Conservation (phyloP, 2,888 invertebrate species). For the Torymus aiolomorphi region DNA sequence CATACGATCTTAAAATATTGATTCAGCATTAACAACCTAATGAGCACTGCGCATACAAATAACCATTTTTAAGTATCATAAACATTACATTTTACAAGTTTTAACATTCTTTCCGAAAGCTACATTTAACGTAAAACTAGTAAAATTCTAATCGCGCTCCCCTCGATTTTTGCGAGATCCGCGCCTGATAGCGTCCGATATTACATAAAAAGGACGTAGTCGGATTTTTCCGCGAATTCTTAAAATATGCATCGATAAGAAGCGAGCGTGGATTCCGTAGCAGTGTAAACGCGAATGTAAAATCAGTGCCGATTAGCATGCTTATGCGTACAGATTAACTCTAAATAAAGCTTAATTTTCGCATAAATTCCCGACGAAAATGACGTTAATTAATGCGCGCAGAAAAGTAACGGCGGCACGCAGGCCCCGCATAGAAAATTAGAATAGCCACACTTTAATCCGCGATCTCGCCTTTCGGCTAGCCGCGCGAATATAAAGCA, state of each 20-base stretch:
- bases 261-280: background rate
- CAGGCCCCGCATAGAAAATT: slow-evolving; percentile 4
- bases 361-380: slow-evolving; percentile 14
- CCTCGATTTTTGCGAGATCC: too few relatives aligned
- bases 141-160: too few relatives aligned
- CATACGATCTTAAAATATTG: background rate
- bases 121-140: too few relatives aligned
- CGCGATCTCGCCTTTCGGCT: too few relatives aligned
- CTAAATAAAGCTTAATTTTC: slow-evolving; percentile 25
- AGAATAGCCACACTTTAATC: slow-evolving; percentile 21
- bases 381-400: slow-evolving; percentile 34
- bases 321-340: background rate
- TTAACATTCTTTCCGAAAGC: background rate
- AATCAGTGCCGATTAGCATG: slow-evolving; percentile 30
- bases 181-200: too few relatives aligned
- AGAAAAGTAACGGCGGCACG: background rate
- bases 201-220: too few relatives aligned
- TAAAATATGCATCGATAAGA: slow-evolving; percentile 30
- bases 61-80: background rate
- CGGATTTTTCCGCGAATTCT: background rate
- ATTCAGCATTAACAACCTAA: background rate
- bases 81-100: background rate
- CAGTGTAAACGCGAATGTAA: slow-evolving; percentile 1
- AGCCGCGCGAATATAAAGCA: background rate
- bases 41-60: background rate